These are phyloP conservation scores for Phengaris arion DNA, from an alignment of 2,888 invertebrate genomes.

Conservation along the genomic window DNA sequence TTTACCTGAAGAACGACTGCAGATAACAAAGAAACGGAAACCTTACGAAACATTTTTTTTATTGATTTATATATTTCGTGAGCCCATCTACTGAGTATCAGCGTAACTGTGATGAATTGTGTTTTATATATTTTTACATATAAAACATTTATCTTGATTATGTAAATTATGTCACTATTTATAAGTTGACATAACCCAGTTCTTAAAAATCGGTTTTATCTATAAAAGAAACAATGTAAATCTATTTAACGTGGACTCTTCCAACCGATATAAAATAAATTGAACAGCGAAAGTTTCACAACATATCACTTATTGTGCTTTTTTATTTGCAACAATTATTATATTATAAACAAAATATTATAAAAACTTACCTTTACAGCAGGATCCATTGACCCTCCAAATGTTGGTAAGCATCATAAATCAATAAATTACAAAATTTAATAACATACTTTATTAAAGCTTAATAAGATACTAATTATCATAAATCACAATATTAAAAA, in stretches of 20 bases:
- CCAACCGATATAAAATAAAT: neutral
- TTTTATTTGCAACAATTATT: too few relatives aligned
- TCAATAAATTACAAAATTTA: neutral
- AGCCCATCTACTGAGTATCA: neutral
- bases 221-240: neutral
- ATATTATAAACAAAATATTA: neutral
- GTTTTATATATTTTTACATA: constrained; percentile 1
- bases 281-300: neutral
- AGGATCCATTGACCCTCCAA: neutral
- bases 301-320: too few relatives aligned
- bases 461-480: neutral
- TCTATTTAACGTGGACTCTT: neutral
- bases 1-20: neutral
- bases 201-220: neutral
- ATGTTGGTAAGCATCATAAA: neutral
- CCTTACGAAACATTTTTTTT: neutral
- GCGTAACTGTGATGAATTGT: neutral
- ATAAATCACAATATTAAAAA: neutral
- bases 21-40: neutral
- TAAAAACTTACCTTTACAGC: neutral
- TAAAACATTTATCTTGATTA: neutral
- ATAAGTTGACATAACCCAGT: neutral
- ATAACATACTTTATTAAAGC: neutral
- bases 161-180: constrained; percentile 11
- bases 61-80: neutral